Evolutionary conservation across 2,888 invertebrate genomes (phyloP), one percentile per base, ranked within the genome.

Genomic region (Terebella lapidaria): DNA sequence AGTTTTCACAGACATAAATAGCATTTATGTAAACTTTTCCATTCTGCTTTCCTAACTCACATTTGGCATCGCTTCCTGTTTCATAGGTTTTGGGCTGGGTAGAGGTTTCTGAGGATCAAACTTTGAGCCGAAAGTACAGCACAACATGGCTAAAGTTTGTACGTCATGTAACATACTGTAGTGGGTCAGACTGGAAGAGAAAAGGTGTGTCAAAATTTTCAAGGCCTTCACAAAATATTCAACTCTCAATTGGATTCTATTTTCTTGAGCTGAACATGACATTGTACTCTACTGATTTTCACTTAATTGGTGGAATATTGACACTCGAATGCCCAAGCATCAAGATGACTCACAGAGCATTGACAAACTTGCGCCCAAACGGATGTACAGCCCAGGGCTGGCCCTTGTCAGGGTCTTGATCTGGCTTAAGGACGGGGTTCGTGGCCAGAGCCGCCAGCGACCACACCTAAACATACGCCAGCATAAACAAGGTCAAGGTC

Each of bases 91-190:
- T n/a, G 59, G 54, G 4, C 49, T n/a, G 3, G 56, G 51, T 10
- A 58, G 58, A 15, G 61, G 55, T 52, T 60, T 51, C 25, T 72
- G 70, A 45, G 70, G 69, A 54, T 79, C 77, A 42, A 74, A 70
- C 58, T 75, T 75, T 26, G 73, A 72, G 61, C 90, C 89, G 80
- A 94, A 93, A 1, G 90, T 87, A 76, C 94, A 94, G 64, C 91
- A 89, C 60, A 95, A 77, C 89, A 95, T 92, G 1, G 94, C 94
- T 2, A 94, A 91, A 81, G 92, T 95, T 83, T 96, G 96, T 20
- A 94, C 84, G 79, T 95, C 94, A 3, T 88, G 86, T 57, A 88
- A 85, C 67, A 71, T 69, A 25, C 74, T 72, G 70, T 82, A 83
- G 67, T 81, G 81, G 52, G 78, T 72, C 46, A 83, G 72, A 54